These are phyloP conservation scores for Apamea crenata DNA, from an alignment of 2,888 invertebrate species.

Conservation along the genomic window DNA sequence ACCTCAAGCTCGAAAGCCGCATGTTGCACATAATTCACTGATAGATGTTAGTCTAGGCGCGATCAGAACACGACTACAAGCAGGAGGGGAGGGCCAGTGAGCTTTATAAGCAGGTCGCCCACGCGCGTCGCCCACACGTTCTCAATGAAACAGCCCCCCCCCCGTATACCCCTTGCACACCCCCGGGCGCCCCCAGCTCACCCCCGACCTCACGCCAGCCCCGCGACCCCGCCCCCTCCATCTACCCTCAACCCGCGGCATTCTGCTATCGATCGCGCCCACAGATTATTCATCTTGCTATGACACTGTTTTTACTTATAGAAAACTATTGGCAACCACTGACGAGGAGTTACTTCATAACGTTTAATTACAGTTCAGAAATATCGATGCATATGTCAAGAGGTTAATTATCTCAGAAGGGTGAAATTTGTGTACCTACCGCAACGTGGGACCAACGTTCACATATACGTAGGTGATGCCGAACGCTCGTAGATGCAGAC, in stretches of 20 bases:
- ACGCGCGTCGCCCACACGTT: constrained; percentile 92
- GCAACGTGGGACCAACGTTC: constrained; percentile 4
- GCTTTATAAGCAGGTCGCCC: constrained; percentile 88
- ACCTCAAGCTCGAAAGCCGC: constrained; percentile 83
- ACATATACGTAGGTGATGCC: constrained; percentile 13
- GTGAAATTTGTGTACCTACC: constrained; percentile 15
- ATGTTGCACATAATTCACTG: constrained; percentile 83
- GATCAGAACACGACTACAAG: constrained; percentile 83
- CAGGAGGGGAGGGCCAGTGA: constrained; percentile 79
- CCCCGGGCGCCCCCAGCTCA: constrained; percentile 39
- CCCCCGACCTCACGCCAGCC: constrained; percentile 68
- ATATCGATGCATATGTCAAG: constrained; percentile 4
- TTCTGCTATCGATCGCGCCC: constrained; percentile 86
- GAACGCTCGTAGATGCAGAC: constrained; percentile 22
- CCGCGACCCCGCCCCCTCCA: constrained; percentile 67
- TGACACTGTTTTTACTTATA: constrained; percentile 74
- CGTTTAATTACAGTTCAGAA: constrained; percentile 28
- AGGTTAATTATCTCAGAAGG: constrained; percentile 2
- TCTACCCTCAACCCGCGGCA: constrained; percentile 75
- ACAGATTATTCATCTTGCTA: constrained; percentile 88
- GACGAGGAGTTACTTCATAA: constrained; percentile 38
- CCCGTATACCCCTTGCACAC: constrained; percentile 60
- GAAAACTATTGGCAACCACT: constrained; percentile 57
- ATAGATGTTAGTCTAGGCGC: constrained; percentile 75
- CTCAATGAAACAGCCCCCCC: constrained; percentile 91